Base-by-base conservation (phyloP, 2,113 vertebrate genomes). In the Catharus minimus region DNA sequence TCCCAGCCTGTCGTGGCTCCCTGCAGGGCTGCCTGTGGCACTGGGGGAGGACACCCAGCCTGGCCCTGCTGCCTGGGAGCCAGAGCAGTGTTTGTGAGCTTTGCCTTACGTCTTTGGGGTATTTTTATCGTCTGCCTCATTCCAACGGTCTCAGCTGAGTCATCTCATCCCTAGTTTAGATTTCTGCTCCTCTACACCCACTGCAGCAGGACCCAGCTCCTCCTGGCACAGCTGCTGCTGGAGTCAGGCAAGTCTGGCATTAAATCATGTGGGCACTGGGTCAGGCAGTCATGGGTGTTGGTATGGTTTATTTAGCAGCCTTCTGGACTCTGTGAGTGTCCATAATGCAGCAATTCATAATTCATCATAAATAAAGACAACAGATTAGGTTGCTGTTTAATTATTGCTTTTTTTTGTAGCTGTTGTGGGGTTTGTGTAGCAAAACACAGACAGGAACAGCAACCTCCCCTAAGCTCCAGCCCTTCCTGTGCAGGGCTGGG, bases 101-200 rank as follows among this genome's bases (percentile, higher is more conserved):
- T 18, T 86, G 74, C 84, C 50, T 93, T 87, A 39, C 52, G 67
- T 82, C 90, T 93, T 68, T 49, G 0, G 80, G 89, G 89, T 96
- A 95, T 96, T 96, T 96, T 95, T 95, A 79, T 95, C 90, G 4
- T 15, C 77, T 88, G 87, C 81, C 83, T 94, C 88, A 94, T 76
- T 32, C 36, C 3, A 90, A 8, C 74, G 16, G 93, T n/a, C 93
- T 86, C 4, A 24, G 49, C 92, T 95, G 93, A 95, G 77, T 95
- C 95, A 93, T 94, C 90, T 7, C 77, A 38, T 76, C 78, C 83
- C 78, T 12, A 21, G 86, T 93, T 92, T 85, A 79, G 92, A 84
- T 93, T 90, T 61, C 3, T 92, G 12, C 74, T 90, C 66, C 74
- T 82, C 66, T 49, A 47, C 67, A 17, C 92, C 90, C 24, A 36